A percentile compares a stretch with the other conserved stretches of the same genome.
Conservation (phyloP, 2,113 vertebrate species). For the Pseudorectes ferrugineus region DNA sequence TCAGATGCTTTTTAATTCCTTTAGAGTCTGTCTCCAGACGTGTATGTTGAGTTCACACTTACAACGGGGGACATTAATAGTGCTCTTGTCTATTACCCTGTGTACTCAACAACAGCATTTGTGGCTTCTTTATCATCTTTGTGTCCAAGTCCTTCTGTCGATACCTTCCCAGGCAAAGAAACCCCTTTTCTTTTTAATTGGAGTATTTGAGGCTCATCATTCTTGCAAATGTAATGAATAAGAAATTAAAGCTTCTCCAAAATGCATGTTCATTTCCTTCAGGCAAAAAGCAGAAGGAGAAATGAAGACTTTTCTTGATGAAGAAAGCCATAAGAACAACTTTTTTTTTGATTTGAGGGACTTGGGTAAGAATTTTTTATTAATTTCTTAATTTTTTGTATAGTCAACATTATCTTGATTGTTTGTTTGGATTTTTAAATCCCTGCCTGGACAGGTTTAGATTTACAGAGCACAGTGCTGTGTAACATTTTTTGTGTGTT, state of each 20-base stretch:
- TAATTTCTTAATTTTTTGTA: neutral
- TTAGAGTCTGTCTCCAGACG: neutral
- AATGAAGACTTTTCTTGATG: constrained; percentile 74
- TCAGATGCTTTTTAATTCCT: neutral
- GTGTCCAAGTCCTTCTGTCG: neutral
- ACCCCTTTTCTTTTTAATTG: neutral
- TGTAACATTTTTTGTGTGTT: neutral
- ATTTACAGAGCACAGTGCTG: neutral
- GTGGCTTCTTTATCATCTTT: neutral
- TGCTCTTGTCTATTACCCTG: neutral
- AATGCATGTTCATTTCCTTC: constrained; percentile 23
- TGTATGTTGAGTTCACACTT: neutral
- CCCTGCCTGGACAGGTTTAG: neutral
- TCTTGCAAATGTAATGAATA: neutral
- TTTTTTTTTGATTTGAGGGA: constrained; percentile 62
- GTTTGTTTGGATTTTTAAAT: neutral
- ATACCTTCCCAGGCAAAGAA: neutral
- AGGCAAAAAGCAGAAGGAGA: constrained; percentile 83
- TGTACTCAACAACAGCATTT: neutral
- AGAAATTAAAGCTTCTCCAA: neutral
- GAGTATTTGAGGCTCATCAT: neutral
- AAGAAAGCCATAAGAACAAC: constrained; percentile 51
- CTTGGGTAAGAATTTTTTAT: constrained; percentile 65
- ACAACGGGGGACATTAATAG: rapidly evolving
- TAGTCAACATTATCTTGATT: neutral